Evolutionary conservation across 2,888 invertebrate genomes (phyloP).

Genomic region (Cylloceria caligata): DNA sequence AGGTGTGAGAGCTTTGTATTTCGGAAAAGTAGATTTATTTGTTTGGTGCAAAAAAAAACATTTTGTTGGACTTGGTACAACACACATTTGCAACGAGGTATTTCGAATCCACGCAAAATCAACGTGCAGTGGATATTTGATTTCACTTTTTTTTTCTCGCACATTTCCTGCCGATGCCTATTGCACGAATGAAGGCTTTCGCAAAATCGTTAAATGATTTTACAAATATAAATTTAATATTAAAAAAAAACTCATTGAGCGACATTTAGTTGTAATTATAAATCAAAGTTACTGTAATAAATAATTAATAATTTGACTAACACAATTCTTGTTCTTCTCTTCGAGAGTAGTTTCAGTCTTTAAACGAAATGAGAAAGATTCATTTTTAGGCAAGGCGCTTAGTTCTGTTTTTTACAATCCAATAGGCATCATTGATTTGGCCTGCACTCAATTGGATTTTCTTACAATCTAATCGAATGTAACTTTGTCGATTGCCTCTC

Average conservation of each 20-base stretch:
- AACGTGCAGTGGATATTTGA: not conserved
- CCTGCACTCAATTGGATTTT: not conserved
- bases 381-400: conserved; percentile 2
- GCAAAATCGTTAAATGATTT: not conserved
- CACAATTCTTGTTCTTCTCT: conserved; percentile 7
- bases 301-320: conserved; percentile 49
- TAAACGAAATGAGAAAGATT: conserved; percentile 14
- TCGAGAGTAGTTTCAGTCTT: conserved; percentile 46
- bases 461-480: not conserved
- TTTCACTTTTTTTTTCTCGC: not conserved
- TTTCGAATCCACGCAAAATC: not conserved
- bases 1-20: conserved; percentile 34
- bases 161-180: not conserved
- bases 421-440: too few relatives aligned
- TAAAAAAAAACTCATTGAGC: not conserved
- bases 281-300: conserved; percentile 30
- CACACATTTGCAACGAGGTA: conserved; percentile 4
- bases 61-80: conserved; percentile 2
- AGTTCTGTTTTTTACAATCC: too few relatives aligned
- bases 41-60: conserved; percentile 29
- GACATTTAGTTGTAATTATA: not conserved
- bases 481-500: not conserved
- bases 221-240: not conserved
- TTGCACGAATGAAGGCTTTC: not conserved
- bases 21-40: conserved; percentile 54